Percentiles rank a stretch among this genome's conserved stretches.
These are phyloP conservation scores for Apis laboriosa DNA, from an alignment of 1,140 invertebrate genomes.

Conservation along the genomic window DNA sequence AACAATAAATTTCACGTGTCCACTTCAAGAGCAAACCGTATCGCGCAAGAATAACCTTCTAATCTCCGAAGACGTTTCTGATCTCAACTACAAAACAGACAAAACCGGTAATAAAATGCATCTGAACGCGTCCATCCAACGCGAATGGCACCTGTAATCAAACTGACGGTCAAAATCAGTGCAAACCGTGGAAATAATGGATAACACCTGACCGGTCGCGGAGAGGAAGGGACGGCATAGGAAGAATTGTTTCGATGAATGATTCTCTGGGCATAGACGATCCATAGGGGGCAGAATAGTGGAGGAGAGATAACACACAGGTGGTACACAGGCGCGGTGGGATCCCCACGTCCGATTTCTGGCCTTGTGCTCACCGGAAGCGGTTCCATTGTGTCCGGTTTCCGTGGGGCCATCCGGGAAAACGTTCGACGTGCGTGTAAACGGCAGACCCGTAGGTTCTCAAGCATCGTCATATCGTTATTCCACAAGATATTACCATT, in stretches of 20 bases:
- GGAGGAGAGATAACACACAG: constrained; percentile 28
- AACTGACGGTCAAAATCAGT: constrained; percentile 72
- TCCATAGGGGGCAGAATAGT: constrained; percentile 56
- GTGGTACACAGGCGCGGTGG: constrained; percentile 48
- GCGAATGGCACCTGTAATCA: constrained; percentile 79
- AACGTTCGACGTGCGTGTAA: constrained; percentile 64
- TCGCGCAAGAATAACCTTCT: neutral
- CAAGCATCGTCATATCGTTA: constrained; percentile 16
- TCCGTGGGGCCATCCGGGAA: constrained; percentile 80
- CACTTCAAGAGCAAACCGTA: neutral
- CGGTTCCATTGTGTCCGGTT: constrained; percentile 76
- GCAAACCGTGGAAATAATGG: constrained; percentile 61
- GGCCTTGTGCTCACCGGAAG: constrained; percentile 78
- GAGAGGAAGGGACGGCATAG: constrained; percentile 30
- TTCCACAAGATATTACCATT: neutral
- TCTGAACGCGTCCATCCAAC: constrained; percentile 59
- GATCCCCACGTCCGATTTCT: constrained; percentile 69
- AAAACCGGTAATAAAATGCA: neutral
- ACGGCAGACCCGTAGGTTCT: constrained; percentile 30
- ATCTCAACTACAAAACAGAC: neutral
- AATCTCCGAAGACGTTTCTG: neutral
- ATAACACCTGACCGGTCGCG: constrained; percentile 22
- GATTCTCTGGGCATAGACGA: constrained; percentile 35
- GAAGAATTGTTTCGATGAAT: constrained; percentile 61
- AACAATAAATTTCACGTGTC: neutral